Evolutionary conservation across 2,888 invertebrate species (phyloP).

Genomic region (Imbricaverruca yamaguchii): DNA sequence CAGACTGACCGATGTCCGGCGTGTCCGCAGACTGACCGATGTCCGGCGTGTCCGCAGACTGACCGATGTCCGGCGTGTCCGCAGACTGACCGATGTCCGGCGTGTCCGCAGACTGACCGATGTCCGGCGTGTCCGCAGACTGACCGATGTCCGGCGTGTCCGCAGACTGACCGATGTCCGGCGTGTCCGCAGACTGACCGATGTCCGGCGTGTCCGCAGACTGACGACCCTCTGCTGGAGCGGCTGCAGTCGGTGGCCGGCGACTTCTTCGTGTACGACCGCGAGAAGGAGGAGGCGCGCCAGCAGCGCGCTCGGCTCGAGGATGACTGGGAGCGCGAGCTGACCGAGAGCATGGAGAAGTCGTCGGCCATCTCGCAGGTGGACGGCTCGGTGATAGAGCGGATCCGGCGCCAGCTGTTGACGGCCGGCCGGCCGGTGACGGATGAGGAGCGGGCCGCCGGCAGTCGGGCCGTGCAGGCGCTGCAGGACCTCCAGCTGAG

Average conservation of each 20-base stretch:
- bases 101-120: too few species aligned
- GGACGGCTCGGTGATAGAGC: neutral
- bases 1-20: too few species aligned
- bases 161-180: too few species aligned
- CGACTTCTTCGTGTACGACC: slow-evolving; percentile 14
- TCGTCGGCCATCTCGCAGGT: neutral
- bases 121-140: too few species aligned
- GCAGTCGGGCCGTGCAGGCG: neutral
- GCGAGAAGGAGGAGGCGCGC: slow-evolving; percentile 9
- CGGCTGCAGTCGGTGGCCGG: slow-evolving; percentile 12
- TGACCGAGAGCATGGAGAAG: slow-evolving; percentile 12
- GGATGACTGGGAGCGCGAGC: slow-evolving; percentile 19
- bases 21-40: too few species aligned
- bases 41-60: too few species aligned
- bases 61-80: too few species aligned
- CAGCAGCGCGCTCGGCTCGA: neutral
- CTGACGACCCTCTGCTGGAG: neutral
- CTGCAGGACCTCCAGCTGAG: neutral
- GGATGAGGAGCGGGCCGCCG: neutral
- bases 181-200: too few species aligned
- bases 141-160: too few species aligned
- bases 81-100: too few species aligned
- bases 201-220: neutral
- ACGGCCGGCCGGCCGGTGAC: neutral
- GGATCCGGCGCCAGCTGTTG: slow-evolving; percentile 3